Conservation (phyloP, 2,113 vertebrate species). For the Oreamnos americanus region DNA sequence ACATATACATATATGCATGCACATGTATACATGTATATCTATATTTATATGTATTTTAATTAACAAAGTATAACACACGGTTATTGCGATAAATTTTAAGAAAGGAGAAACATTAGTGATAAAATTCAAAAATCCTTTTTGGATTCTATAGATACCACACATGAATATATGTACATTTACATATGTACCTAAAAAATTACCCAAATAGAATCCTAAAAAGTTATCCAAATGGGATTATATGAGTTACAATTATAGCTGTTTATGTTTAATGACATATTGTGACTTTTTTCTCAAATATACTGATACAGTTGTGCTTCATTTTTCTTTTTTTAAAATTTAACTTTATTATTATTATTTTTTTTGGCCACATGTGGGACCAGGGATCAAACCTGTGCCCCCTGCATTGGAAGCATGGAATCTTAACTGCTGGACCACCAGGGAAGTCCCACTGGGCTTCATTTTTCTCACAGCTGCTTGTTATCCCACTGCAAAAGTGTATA, state of each 20-base stretch:
- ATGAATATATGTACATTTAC: too few relatives aligned
- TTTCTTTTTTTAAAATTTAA: background rate
- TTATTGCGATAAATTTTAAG: background rate
- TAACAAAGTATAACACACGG: background rate
- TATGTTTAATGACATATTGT: background rate
- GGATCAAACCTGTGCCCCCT: background rate
- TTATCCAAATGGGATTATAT: background rate
- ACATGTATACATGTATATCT: background rate
- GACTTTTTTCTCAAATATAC: background rate
- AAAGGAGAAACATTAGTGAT: background rate
- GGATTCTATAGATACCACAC: background rate
- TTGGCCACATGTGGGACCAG: background rate
- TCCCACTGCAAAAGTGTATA: background rate
- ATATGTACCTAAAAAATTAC: background rate
- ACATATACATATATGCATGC: fast-evolving
- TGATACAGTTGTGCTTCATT: background rate
- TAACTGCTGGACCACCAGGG: background rate
- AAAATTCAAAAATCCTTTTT: background rate
- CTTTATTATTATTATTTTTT: background rate
- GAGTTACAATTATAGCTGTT: background rate
- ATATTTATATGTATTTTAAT: background rate
- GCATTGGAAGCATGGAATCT: background rate
- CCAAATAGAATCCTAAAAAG: background rate
- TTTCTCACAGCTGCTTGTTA: background rate
- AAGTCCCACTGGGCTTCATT: background rate